Evolutionary conservation across 2,113 vertebrate genomes (phyloP).

Genomic region (Cryptotis parvus): DNA sequence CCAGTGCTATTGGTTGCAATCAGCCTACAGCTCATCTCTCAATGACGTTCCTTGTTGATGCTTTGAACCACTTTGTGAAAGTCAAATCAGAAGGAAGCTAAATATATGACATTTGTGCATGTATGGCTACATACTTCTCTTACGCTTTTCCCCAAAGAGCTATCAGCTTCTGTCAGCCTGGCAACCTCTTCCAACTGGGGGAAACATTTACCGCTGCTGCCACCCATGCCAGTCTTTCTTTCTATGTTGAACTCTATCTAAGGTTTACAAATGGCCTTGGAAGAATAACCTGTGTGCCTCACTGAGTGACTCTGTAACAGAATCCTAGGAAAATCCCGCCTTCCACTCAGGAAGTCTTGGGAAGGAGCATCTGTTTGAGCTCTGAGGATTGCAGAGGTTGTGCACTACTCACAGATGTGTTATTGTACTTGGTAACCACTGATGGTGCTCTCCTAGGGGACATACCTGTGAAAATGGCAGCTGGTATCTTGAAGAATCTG

Average conservation of each 20-base stretch:
- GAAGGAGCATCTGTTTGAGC: neutral
- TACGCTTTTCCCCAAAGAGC: too few species aligned
- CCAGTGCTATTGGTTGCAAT: neutral
- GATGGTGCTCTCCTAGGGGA: too few species aligned
- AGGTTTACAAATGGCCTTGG: neutral
- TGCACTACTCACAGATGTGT: too few species aligned
- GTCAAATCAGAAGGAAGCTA: too few species aligned
- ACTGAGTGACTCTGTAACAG: neutral
- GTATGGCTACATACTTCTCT: too few species aligned
- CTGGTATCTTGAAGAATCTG: neutral
- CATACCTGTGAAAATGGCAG: neutral
- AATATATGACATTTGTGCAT: too few species aligned
- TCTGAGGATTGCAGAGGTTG: neutral
- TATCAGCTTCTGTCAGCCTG: rapidly evolving
- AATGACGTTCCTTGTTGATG: neutral
- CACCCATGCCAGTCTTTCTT: neutral
- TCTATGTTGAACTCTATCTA: neutral
- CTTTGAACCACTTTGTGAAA: neutral
- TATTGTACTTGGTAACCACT: neutral
- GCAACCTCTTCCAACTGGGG: rapidly evolving
- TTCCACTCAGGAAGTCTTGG: neutral
- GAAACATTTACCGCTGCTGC: rapidly evolving
- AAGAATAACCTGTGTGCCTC: too few species aligned
- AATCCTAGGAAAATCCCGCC: neutral
- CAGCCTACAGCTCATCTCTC: neutral